Evolutionary conservation across 2,113 vertebrate species (phyloP).

Genomic region (Chunga burmeisteri): DNA sequence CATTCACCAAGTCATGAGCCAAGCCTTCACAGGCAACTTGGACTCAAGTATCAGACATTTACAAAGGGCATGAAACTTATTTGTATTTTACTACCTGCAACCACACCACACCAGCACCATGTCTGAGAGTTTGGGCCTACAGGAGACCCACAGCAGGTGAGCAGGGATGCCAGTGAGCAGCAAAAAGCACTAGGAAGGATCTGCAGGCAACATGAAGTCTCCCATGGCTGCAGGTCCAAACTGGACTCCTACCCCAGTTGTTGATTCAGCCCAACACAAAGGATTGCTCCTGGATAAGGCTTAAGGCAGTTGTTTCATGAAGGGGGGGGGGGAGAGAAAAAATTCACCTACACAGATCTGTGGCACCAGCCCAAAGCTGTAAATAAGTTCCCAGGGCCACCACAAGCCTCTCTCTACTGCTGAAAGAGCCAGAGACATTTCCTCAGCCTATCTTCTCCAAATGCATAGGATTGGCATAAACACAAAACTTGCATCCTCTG

Average conservation of each 20-base stretch:
- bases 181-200: neutral
- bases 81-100: neutral
- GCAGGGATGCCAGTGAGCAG: neutral
- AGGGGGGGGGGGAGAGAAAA: neutral
- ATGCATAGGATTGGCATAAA: neutral
- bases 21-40: neutral
- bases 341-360: neutral
- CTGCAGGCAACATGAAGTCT: neutral
- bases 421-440: neutral
- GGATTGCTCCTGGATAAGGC: neutral
- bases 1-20: neutral
- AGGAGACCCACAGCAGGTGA: neutral
- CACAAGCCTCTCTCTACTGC: neutral
- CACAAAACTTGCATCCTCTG: neutral
- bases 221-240: neutral
- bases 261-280: neutral
- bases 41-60: neutral
- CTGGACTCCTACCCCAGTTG: neutral
- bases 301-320: neutral
- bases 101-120: neutral
- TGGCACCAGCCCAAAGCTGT: neutral
- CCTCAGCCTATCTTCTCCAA: neutral
- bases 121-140: neutral
- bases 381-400: neutral
- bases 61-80: neutral